A percentile compares a stretch with the other conserved stretches of the same genome.
These are phyloP conservation scores for Hydrolagus affinis DNA, from an alignment of 2,113 vertebrate species.

Conservation along the genomic window DNA sequence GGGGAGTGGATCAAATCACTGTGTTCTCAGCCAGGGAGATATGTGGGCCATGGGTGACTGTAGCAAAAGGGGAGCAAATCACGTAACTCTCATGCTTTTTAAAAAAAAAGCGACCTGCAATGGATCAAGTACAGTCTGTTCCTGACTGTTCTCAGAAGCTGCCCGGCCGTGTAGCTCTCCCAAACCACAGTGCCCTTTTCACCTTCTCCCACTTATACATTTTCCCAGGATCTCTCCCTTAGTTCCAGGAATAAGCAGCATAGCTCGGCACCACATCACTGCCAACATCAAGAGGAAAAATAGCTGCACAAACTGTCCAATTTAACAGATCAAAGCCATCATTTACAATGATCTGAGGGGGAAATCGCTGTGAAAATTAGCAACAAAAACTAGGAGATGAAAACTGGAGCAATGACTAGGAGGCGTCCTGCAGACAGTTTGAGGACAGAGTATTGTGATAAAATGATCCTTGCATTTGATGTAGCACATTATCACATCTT, in stretches of 20 bases:
- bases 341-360: not conserved
- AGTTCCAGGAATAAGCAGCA: not conserved
- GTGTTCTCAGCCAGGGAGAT: not conserved
- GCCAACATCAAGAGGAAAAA: not conserved
- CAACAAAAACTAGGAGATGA: not conserved
- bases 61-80: no score
- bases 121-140: slow-evolving; percentile 25
- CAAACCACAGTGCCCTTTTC: not conserved
- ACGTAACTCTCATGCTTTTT: not conserved
- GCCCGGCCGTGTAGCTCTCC: not conserved
- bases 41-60: not conserved
- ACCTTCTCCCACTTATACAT: not conserved
- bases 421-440: not conserved
- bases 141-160: not conserved
- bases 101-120: not conserved
- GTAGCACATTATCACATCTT: no score
- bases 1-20: not conserved
- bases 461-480: not conserved
- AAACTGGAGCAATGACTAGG: not conserved
- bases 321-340: not conserved
- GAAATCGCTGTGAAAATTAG: not conserved
- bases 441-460: not conserved
- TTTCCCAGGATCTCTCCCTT: not conserved
- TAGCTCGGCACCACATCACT: not conserved
- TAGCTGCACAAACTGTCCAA: not conserved